Evolutionary conservation across 2,888 invertebrate species (phyloP).

Genomic region (Hydrotaea diabolus): DNA sequence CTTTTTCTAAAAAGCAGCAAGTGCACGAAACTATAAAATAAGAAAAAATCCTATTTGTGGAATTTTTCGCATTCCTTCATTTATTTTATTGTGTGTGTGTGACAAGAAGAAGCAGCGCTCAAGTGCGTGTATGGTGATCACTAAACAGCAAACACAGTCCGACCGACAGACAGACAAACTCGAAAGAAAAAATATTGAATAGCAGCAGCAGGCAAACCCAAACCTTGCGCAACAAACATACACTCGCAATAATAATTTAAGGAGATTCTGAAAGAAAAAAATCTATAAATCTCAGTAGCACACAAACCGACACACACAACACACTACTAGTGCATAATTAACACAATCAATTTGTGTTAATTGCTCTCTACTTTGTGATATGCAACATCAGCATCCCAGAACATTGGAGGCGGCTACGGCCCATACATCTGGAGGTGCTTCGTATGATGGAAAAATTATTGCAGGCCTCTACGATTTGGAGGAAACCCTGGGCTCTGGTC

Average conservation of each 20-base stretch:
- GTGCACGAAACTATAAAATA: constrained; percentile 8
- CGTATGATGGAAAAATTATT: constrained; percentile 90
- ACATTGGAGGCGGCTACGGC: constrained; percentile 73
- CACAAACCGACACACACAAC: neutral
- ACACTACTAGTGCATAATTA: constrained; percentile 19
- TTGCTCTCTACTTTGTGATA: constrained; percentile 51
- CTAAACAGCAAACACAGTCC: neutral
- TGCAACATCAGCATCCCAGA: constrained; percentile 63
- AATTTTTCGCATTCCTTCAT: constrained; percentile 32
- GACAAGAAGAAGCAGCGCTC: constrained; percentile 43
- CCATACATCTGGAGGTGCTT: constrained; percentile 72
- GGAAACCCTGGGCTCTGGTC: constrained; percentile 98
- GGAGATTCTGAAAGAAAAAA: constrained; percentile 35
- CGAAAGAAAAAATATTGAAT: neutral
- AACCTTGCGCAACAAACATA: constrained; percentile 62
- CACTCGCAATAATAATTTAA: constrained; percentile 29
- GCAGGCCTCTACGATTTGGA: constrained; percentile 98
- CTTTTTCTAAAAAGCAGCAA: neutral
- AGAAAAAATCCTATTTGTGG: constrained; percentile 45
- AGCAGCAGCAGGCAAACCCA: constrained; percentile 32
- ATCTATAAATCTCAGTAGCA: constrained; percentile 11
- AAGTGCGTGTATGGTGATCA: constrained; percentile 27
- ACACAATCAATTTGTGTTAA: constrained; percentile 31
- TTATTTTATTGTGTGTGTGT: constrained; percentile 50
- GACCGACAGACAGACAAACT: constrained; percentile 2